Conservation (phyloP, 2,888 invertebrate genomes). For the Drosophila formosana region DNA sequence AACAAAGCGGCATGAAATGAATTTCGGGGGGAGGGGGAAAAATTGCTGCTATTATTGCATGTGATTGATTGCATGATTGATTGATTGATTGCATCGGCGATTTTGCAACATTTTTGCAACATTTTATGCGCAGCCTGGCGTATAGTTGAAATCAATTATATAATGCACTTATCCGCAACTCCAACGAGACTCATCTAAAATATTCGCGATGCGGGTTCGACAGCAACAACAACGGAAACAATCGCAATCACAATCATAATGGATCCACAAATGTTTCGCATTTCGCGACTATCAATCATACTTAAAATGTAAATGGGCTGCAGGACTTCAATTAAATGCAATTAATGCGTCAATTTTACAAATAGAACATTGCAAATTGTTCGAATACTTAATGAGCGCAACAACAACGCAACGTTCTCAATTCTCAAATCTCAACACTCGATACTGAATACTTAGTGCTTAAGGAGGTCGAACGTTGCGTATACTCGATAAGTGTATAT, state of each 20-base stretch:
- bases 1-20: constrained; percentile 2
- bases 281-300: background rate
- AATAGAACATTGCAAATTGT: background rate
- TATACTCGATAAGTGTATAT: background rate
- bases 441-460: too few relatives aligned
- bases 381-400: background rate
- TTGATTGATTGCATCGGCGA: constrained; percentile 34
- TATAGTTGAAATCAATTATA: constrained; percentile 55
- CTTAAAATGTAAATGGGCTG: background rate
- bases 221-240: background rate
- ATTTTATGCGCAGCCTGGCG: constrained; percentile 36
- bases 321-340: background rate
- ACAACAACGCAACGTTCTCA: background rate
- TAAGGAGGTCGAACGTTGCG: constrained; percentile 1
- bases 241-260: background rate
- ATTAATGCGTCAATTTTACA: constrained; percentile 2
- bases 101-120: constrained; percentile 36
- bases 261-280: background rate
- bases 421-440: too few relatives aligned
- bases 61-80: constrained; percentile 48
- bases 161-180: constrained; percentile 22
- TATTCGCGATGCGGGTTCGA: background rate
- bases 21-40: background rate
- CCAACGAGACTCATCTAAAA: background rate
- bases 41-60: constrained; percentile 28